These are phyloP conservation scores for Botia kubotai DNA, from an alignment of 2,797 vertebrate species.

Conservation along the genomic window DNA sequence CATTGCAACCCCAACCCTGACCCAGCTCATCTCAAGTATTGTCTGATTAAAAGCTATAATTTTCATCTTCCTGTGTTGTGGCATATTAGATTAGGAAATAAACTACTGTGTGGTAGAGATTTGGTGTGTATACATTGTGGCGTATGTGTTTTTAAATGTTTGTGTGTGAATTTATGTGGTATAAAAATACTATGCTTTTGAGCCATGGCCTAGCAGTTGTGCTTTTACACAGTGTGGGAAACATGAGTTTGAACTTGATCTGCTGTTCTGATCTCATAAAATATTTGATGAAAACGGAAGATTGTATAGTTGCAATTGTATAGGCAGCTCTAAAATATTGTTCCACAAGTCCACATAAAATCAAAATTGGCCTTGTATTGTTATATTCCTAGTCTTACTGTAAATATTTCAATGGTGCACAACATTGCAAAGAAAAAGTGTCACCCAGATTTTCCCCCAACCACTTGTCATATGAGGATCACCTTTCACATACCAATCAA, in stretches of 20 bases:
- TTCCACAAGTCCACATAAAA: too few species aligned
- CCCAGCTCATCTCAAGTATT: slow-evolving; percentile 29
- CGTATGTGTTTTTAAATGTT: neutral
- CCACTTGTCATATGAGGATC: neutral
- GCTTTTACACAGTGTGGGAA: neutral
- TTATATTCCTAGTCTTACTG: neutral
- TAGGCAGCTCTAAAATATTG: neutral
- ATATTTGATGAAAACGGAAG: too few species aligned
- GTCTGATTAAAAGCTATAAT: slow-evolving; percentile 27
- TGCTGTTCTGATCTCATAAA: too few species aligned
- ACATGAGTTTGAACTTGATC: neutral
- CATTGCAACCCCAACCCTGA: slow-evolving; percentile 43
- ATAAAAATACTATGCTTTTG: too few species aligned
- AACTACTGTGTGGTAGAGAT: slow-evolving; percentile 16
- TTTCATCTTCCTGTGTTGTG: slow-evolving; percentile 19
- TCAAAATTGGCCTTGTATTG: too few species aligned
- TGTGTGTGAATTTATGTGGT: neutral
- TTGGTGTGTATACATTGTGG: slow-evolving; percentile 31
- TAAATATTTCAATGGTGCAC: neutral
- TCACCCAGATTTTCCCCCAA: too few species aligned
- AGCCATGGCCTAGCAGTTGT: too few species aligned
- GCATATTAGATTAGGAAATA: slow-evolving; percentile 43
- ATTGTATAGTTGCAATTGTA: too few species aligned
- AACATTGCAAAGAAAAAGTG: neutral
- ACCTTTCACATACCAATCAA: neutral